A percentile compares a stretch with the other conserved stretches of the same genome.
Conservation (phyloP, 2,797 vertebrate species). For the Arremon aurantiirostris region DNA sequence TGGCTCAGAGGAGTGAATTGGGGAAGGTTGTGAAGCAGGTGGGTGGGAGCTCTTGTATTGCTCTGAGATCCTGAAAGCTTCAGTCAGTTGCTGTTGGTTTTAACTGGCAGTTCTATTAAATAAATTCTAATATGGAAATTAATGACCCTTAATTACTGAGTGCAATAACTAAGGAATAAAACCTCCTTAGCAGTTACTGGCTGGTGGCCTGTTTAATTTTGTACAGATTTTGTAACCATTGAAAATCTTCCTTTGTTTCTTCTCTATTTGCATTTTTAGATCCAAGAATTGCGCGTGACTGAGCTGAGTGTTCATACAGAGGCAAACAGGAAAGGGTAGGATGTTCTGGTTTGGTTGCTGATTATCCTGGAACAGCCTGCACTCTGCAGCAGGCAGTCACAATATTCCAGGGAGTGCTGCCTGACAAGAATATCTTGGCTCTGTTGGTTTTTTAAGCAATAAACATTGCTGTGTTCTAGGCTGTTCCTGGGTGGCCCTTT, state of each 20-base stretch:
- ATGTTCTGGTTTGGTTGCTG: not conserved
- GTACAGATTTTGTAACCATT: not conserved
- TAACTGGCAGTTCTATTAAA: not conserved
- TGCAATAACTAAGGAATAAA: not conserved
- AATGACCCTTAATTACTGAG: not conserved
- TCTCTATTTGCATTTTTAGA: slow-evolving; percentile 50
- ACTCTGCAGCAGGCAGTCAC: not conserved
- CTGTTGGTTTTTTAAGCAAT: not conserved
- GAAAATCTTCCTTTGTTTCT: not conserved
- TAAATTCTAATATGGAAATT: not conserved
- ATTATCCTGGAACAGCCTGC: not conserved
- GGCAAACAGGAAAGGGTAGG: slow-evolving; percentile 61
- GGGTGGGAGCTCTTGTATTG: not conserved
- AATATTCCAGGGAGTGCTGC: not conserved
- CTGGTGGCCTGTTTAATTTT: not conserved
- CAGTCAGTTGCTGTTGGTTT: not conserved
- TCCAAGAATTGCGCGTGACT: slow-evolving; percentile 53
- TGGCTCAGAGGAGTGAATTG: not conserved
- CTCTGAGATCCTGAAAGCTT: not conserved
- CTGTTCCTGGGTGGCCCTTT: not conserved
- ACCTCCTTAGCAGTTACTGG: not conserved
- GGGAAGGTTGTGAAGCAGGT: not conserved
- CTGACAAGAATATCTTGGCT: not conserved
- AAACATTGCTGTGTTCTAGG: not conserved
- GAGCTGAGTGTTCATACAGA: slow-evolving; percentile 27